Percentiles rank a stretch among this genome's conserved stretches.
phyloP scores from a whole-genome alignment of 2,797 vertebrate genomes.

The Liasis olivaceus region DNA sequence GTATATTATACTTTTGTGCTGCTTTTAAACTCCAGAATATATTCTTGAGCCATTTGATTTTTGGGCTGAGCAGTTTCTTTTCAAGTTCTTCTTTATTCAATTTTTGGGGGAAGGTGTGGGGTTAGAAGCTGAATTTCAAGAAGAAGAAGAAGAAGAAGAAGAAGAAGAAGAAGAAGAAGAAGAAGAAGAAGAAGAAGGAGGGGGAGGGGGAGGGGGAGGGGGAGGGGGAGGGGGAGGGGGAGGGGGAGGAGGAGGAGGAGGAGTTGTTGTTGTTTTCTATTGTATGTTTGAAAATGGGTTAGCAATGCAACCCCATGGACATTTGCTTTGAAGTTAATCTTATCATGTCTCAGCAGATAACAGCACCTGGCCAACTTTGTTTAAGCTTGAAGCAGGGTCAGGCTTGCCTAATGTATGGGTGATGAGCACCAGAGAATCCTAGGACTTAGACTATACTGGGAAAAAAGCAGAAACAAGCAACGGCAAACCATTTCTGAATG shows the following conservation, averaged over 20 bases:
- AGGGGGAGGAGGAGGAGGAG: no score
- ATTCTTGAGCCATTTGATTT: constrained; percentile 44
- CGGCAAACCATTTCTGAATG: not conserved
- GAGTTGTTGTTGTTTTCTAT: not conserved
- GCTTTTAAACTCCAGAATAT: constrained; percentile 42
- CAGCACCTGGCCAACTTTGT: not conserved
- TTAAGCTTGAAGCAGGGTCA: not conserved
- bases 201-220: no score
- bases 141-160: not conserved
- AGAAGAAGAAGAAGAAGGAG: no score
- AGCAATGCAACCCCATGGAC: not conserved
- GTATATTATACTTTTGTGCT: constrained; percentile 43
- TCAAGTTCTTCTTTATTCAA: not conserved
- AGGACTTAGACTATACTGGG: not conserved
- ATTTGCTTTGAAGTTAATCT: not conserved
- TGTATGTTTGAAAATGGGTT: not conserved
- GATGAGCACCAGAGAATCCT: not conserved
- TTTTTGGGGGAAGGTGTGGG: not conserved
- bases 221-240: no score
- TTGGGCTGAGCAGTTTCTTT: constrained; percentile 38
- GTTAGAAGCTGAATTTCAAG: not conserved
- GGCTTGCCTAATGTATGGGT: not conserved
- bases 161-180: no score
- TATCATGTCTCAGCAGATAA: not conserved
- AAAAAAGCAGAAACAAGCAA: not conserved